Base-by-base conservation (phyloP, 2,888 invertebrate genomes). In the Tricholauxania praeusta region DNA sequence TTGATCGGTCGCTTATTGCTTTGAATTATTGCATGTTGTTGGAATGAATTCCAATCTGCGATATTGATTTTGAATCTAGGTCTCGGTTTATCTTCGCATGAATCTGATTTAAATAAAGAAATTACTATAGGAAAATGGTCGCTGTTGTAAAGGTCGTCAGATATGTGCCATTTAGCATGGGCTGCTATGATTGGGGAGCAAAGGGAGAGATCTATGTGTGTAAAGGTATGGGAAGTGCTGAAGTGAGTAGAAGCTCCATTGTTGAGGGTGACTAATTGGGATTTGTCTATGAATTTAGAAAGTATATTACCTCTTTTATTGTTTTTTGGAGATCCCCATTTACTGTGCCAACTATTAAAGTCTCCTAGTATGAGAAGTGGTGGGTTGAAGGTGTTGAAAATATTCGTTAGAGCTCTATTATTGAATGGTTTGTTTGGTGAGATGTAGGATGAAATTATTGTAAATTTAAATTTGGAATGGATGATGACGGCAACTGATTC, bases 301-400 rank as follows among this genome's bases (percentile, higher is more conserved):
- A n/a, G n/a, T n/a, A n/a, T n/a, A n/a, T n/a, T n/a, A n/a, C n/a
- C n/a, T n/a, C 32, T 59, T 15, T 32, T 22, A 15, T 59, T 59
- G 28, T 12, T 59, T 22, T 8, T 63, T 17, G 63, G 47, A 17
- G 49, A 63, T n/a, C 63, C 63, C 63, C 63, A 63, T 19, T 47
- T 63, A 17, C 17, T 47, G 48, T 63, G 63, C 63, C 63, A 63
- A 17, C 63, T 63, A 22, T 63, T 63, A n/a, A 63, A 63, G 22
- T 63, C 63, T 15, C 49, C 48, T 15, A 32, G 32, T 32, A 32
- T 47, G 1, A 63, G 14, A n/a, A 48, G 48, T 3, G 12, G 17
- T 7, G 48, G n/a, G 32, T 63, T 47, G 39, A 22, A 15, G 3
- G n/a, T 7, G 12, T 3, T 47, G 4, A 47, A 48, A n/a, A 63